A percentile compares a stretch with the other conserved stretches of the same genome.
Conservation (phyloP, 2,797 vertebrate species). For the Cyclopterus lumpus region DNA sequence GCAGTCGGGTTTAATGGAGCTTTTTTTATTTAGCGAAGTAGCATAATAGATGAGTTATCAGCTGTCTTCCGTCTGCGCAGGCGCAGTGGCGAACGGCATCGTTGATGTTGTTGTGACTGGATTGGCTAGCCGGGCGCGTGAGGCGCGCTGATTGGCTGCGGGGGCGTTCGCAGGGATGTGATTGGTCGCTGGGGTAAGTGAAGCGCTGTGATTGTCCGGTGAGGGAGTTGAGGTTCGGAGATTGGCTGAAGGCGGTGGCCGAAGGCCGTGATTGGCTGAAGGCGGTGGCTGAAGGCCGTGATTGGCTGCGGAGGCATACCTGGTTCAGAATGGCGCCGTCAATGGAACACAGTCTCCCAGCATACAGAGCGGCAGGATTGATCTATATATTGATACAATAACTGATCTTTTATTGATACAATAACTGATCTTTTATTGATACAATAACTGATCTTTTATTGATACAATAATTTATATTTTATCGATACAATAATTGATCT, state of each 20-base stretch:
- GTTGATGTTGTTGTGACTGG: constrained; percentile 84
- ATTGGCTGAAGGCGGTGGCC: constrained; percentile 26
- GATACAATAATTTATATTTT: too few species aligned
- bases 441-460: too few species aligned
- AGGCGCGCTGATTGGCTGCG: constrained; percentile 62
- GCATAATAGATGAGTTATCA: constrained; percentile 94
- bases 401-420: not conserved
- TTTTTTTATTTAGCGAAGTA: constrained; percentile 89
- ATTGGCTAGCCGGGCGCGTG: constrained; percentile 45
- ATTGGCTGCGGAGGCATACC: constrained; percentile 29
- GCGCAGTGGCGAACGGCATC: constrained; percentile 82
- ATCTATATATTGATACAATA: not conserved
- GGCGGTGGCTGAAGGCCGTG: constrained; percentile 22
- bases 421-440: too few species aligned
- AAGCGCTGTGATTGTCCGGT: constrained; percentile 54
- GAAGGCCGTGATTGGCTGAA: constrained; percentile 57
- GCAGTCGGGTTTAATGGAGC: constrained; percentile 85
- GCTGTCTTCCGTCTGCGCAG: constrained; percentile 83
- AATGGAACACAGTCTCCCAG: constrained; percentile 49
- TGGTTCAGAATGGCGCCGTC: constrained; percentile 9
- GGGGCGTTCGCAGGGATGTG: constrained; percentile 19
- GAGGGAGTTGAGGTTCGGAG: constrained; percentile 25
- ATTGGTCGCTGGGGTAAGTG: constrained; percentile 45
- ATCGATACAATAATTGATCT: too few species aligned
- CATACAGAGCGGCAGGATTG: constrained; percentile 14